Percentiles rank a stretch among this genome's conserved stretches.
These are phyloP conservation scores for Melospiza georgiana DNA, from an alignment of 2,113 vertebrate species.

Conservation along the genomic window DNA sequence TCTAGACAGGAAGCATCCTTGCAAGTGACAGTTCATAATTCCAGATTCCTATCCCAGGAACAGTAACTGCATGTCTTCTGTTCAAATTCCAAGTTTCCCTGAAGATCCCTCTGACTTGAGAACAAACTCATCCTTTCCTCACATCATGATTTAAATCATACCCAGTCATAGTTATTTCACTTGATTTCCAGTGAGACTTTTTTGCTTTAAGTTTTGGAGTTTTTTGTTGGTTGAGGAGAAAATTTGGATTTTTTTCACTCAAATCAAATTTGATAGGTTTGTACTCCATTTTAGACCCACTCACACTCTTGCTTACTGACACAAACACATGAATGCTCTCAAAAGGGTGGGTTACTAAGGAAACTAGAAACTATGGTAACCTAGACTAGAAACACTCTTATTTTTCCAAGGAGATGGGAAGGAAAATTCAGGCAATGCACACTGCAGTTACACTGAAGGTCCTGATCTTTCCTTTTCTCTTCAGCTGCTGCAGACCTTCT, in stretches of 20 bases:
- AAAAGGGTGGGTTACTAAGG: slow-evolving; percentile 67
- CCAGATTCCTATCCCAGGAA: not conserved
- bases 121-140: not conserved
- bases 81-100: not conserved
- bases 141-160: not conserved
- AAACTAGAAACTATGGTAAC: slow-evolving; percentile 69
- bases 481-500: not conserved
- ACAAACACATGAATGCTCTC: slow-evolving; percentile 36
- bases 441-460: not conserved
- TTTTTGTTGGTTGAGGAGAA: not conserved
- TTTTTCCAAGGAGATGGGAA: slow-evolving; percentile 48
- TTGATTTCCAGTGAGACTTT: not conserved
- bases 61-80: not conserved
- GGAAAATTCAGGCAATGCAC: slow-evolving; percentile 1
- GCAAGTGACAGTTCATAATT: not conserved
- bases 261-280: not conserved
- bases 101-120: not conserved
- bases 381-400: slow-evolving; percentile 17
- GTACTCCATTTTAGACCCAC: not conserved
- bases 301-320: not conserved
- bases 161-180: not conserved
- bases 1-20: not conserved
- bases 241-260: not conserved
- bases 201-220: not conserved
- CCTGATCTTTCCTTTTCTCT: slow-evolving; percentile 20